Conservation (phyloP, 2,888 invertebrate genomes). For the Mythimna vitellina region DNA sequence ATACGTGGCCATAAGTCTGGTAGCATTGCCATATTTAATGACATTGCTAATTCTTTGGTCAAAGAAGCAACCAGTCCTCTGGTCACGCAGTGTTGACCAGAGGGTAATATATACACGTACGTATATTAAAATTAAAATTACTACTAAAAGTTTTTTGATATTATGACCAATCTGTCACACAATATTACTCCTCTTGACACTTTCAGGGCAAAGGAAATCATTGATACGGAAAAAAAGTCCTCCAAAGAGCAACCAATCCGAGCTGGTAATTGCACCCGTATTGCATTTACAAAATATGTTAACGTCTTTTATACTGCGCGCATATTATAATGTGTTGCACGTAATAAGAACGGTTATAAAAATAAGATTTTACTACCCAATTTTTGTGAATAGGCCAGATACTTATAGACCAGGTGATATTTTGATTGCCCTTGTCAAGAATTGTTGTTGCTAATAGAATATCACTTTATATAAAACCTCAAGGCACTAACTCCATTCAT, state of each 20-base stretch:
- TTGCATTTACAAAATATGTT: neutral
- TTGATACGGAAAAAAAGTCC: neutral
- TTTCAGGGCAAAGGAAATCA: no score
- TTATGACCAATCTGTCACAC: no score
- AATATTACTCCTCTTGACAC: no score
- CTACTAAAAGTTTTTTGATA: no score
- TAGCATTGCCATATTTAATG: no score
- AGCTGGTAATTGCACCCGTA: neutral
- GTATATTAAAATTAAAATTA: conserved; percentile 18
- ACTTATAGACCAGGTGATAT: neutral
- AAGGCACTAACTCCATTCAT: neutral
- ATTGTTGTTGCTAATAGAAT: neutral
- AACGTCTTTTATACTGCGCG: neutral
- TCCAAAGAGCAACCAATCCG: neutral
- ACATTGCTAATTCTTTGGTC: no score
- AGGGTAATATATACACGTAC: neutral
- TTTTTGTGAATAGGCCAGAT: neutral
- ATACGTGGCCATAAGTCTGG: no score
- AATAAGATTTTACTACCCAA: neutral
- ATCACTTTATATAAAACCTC: neutral
- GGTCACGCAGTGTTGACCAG: no score
- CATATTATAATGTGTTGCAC: neutral
- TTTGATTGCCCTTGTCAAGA: neutral
- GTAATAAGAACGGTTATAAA: neutral
- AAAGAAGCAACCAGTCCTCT: no score